A percentile compares a stretch with the other conserved stretches of the same genome.
Evolutionary conservation across 1,140 invertebrate species (phyloP).

Genomic region (Ericerus pela): DNA sequence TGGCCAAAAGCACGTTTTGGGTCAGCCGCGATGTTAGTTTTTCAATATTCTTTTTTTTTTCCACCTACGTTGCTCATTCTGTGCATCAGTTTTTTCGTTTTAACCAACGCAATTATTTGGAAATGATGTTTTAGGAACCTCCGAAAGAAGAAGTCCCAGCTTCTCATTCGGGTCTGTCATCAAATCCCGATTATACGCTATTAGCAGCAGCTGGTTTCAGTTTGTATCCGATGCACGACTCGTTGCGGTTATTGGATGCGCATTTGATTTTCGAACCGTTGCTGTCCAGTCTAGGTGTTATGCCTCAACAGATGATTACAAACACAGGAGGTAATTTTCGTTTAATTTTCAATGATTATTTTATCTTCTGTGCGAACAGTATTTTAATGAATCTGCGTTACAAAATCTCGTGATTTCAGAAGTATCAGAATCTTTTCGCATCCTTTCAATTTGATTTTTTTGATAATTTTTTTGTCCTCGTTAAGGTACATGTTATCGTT

Average conservation of each 20-base stretch:
- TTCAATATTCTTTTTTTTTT: not conserved
- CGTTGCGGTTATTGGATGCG: slow-evolving; percentile 67
- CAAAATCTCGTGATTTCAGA: not conserved
- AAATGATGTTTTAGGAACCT: not conserved
- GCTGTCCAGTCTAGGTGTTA: slow-evolving; percentile 65
- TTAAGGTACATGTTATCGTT: too few species aligned
- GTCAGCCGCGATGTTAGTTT: not conserved
- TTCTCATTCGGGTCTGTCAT: slow-evolving; percentile 13
- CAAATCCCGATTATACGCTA: slow-evolving; percentile 20
- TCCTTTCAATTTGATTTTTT: too few species aligned
- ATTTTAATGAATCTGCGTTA: too few species aligned
- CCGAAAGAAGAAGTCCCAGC: not conserved
- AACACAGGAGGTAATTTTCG: slow-evolving; percentile 10
- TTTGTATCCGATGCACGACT: slow-evolving; percentile 64
- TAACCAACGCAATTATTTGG: too few species aligned
- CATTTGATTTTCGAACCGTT: slow-evolving; percentile 86
- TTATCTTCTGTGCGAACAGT: not conserved
- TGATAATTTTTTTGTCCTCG: too few species aligned
- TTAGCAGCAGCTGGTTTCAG: slow-evolving; percentile 30
- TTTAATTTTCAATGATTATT: not conserved
- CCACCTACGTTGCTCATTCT: not conserved
- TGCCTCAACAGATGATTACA: slow-evolving; percentile 65
- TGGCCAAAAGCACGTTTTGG: slow-evolving; percentile 1
- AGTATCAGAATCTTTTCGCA: too few species aligned
- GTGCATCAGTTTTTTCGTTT: not conserved